Evolutionary conservation across 2,888 invertebrate species (phyloP), one percentile per base, ranked within the genome.

Genomic region (Homarus gammarus): DNA sequence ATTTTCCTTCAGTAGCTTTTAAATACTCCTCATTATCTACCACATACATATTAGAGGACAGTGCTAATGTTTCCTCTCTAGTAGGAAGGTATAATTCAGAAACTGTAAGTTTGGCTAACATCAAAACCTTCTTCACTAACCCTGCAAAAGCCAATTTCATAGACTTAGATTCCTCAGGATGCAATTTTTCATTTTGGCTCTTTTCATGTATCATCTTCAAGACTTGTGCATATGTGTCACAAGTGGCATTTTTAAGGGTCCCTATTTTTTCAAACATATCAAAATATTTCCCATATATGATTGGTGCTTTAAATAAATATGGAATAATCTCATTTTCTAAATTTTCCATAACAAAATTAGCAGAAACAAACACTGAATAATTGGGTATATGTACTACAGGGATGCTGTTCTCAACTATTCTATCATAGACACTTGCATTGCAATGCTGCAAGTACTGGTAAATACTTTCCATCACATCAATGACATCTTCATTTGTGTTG

Each of bases 241-340:
- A 10, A 12, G 68, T 73, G 22, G 61, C 61, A 22, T 27, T 0
- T 2, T 27, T 2, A 33, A 49, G n/a, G 49, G 81, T 70, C 27
- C 87, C 87, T 8, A 87, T 12, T 31, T 12, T 81, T 33, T 72
- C 12, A 31, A 87, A 72, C 5, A 61, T 22, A 36, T 22, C 10
- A 73, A 61, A 70, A 38, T 73, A 87, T 44, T 56, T 79, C 0
- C 87, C 87, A 81, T 81, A 87, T 36, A 2, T 1, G 36, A n/a
- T 49, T 56, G 87, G 81, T 38, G 87, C 87, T 3, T 73, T 81
- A 51, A 81, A 87, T 1, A 87, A 38, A 44, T 87, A 81, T 6
- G 87, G 87, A 10, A 73, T 33, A 33, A 87, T 81, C 15, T 73
- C 72, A 6, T 36, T 36, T 22, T 81, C 49, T 18, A 87, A 70